phyloP scores from a whole-genome alignment of 2,888 invertebrate species.

The Anarsia innoxiella region DNA sequence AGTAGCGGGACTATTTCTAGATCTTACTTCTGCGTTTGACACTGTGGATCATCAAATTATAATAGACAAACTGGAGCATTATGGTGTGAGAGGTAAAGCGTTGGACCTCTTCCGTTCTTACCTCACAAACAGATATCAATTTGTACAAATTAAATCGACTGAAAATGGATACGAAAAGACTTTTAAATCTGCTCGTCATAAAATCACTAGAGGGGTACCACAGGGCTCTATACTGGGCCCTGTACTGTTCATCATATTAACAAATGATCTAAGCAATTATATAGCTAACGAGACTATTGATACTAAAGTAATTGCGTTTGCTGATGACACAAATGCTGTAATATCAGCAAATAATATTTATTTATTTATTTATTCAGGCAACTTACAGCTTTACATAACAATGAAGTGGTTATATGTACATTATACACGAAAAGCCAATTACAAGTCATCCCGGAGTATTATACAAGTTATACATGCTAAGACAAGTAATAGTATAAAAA shows the following conservation, averaged over 20 bases:
- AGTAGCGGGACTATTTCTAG: conserved; percentile 1
- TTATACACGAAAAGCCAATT: background rate
- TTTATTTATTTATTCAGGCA: background rate
- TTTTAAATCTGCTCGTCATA: background rate
- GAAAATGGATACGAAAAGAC: background rate
- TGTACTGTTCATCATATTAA: background rate
- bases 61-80: background rate
- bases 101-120: conserved; percentile 1
- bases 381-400: background rate
- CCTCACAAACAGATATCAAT: conserved; percentile 2
- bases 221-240: conserved; percentile 2
- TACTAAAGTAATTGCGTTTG: background rate
- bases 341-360: background rate
- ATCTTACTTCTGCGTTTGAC: conserved; percentile 6
- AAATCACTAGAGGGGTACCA: background rate
- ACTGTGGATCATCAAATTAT: background rate
- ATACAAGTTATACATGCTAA: background rate
- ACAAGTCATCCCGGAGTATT: background rate
- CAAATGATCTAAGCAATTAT: background rate
- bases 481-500: background rate
- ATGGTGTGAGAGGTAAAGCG: background rate
- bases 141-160: background rate
- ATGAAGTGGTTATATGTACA: background rate
- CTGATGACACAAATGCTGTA: conserved; percentile 9
- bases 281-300: background rate